Base-by-base conservation (phyloP, 2,797 vertebrate species). In the Discoglossus pictus region DNA sequence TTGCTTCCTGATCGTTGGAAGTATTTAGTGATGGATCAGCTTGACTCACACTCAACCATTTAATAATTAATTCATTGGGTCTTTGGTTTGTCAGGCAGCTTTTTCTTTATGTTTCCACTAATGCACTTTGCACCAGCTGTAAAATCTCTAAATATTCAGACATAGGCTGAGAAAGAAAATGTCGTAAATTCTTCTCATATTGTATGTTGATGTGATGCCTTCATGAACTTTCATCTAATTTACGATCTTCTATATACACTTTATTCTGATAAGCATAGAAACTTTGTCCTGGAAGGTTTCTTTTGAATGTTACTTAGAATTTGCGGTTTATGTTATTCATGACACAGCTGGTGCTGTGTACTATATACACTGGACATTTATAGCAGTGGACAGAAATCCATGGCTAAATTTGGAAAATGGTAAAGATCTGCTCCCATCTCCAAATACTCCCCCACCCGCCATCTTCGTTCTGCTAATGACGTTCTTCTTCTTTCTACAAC, bases 1-100 rank as follows among this genome's bases (percentile, higher is more conserved):
- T 77, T 76, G 3, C 70, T 55, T 63, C 62, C 53, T 72, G 74
- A 2, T 68, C 67, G 68, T 70, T 74, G 53, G 48, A 80, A 74
- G 18, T 74, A 16, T 40, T 78, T 76, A 58, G 65, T 80, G 76
- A 75, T 73, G 65, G 65, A 58, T 65, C n/a, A 56, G 55, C 58
- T 72, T 60, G 56, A 35, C 36, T 42, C 31, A 42, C 61, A 61
- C 55, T 76, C 65, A 64, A 36, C 23, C 42, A n/a, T 53, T 77
- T 75, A 83, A 81, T 79, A 64, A 76, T 53, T 60, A 61, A 75
- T 73, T 70, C 1, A 0, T 46, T 2, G 43, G 39, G 31, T 16
- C 56, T 60, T 60, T 31, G 12, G 16, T 43, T 40, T 68, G 24
- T 42, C 46, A 18, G 7, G 38, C 12, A 18, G 17, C 16, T 2